phyloP scores from a whole-genome alignment of 2,797 vertebrate species.

The Hippoglossus hippoglossus region DNA sequence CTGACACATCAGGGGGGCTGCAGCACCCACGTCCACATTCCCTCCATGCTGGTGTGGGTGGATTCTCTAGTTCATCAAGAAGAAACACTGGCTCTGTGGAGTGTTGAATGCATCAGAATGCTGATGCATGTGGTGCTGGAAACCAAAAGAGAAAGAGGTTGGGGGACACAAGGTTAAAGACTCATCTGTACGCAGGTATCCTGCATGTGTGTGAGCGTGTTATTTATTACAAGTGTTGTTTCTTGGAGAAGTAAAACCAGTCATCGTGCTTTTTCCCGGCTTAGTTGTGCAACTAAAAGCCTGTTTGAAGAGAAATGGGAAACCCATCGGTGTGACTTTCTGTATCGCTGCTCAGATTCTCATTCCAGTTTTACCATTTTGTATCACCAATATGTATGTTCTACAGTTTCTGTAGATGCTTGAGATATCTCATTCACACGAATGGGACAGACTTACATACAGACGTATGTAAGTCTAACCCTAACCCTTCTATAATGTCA shows the following conservation, averaged over 20 bases:
- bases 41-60: conserved; percentile 54
- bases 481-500: too few species aligned
- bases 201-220: neutral
- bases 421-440: too few species aligned
- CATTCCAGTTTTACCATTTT: neutral
- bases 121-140: conserved; percentile 26
- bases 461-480: too few species aligned
- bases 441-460: too few species aligned
- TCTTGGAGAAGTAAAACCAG: neutral
- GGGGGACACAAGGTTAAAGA: neutral
- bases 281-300: neutral
- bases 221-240: neutral
- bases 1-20: conserved; percentile 39
- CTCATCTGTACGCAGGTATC: conserved; percentile 37
- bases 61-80: conserved; percentile 12
- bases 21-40: conserved; percentile 77
- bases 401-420: too few species aligned
- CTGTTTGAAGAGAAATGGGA: neutral
- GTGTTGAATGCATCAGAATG: conserved; percentile 1
- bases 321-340: neutral
- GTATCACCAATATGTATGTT: too few species aligned
- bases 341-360: neutral
- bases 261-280: neutral
- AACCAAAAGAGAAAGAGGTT: conserved; percentile 2
- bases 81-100: conserved; percentile 25